Conservation (phyloP, 2,113 vertebrate species). For the Nasalis larvatus region DNA sequence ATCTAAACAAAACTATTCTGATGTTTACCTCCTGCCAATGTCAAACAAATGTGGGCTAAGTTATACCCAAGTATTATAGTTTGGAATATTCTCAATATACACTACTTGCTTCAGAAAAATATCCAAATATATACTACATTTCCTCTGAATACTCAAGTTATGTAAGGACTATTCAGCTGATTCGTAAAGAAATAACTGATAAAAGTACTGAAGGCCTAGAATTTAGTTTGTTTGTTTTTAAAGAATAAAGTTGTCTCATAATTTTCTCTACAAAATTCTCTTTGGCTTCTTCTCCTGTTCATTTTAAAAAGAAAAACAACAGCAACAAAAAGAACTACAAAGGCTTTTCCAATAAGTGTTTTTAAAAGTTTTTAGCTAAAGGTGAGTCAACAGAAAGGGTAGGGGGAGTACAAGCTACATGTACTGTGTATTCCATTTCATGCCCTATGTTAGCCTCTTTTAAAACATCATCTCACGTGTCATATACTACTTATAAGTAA, state of each 20-base stretch:
- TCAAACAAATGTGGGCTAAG: neutral
- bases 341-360: neutral
- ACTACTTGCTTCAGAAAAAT: neutral
- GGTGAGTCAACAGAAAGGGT: neutral
- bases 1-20: slow-evolving; percentile 20
- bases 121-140: neutral
- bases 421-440: neutral
- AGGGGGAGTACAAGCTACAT: neutral
- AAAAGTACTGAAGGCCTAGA: neutral
- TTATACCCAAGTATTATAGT: neutral
- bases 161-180: neutral
- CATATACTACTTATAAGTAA: neutral
- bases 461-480: neutral
- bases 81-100: neutral
- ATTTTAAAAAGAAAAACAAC: neutral
- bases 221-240: neutral
- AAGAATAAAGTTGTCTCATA: neutral
- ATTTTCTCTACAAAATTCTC: neutral
- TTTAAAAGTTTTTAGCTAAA: slow-evolving; percentile 22
- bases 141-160: neutral
- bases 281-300: neutral
- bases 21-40: neutral
- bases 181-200: neutral
- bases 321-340: neutral
- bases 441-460: neutral